Percentiles rank a stretch among this genome's conserved stretches.
Conservation (phyloP, 2,797 vertebrate species). For the Pterois miles region DNA sequence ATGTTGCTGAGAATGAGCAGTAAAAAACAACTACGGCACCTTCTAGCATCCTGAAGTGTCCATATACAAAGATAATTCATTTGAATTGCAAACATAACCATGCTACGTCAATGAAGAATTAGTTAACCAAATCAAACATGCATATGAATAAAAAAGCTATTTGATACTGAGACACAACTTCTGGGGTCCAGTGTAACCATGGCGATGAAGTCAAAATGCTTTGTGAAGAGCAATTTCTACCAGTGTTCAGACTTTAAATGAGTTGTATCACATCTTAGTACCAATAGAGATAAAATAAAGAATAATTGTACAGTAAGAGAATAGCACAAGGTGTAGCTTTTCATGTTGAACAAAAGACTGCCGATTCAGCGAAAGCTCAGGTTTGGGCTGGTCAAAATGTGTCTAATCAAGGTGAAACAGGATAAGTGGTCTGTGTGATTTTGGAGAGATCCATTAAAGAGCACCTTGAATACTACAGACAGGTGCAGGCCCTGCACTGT, state of each 20-base stretch:
- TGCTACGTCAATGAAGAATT: background rate
- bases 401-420: background rate
- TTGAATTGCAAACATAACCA: slow-evolving; percentile 13
- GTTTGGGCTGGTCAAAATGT: background rate
- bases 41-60: background rate
- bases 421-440: background rate
- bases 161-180: background rate
- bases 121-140: background rate
- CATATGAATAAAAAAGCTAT: background rate
- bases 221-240: background rate
- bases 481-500: background rate
- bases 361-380: background rate
- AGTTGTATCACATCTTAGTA: background rate
- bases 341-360: background rate
- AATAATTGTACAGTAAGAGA: background rate
- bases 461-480: slow-evolving; percentile 1
- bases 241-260: background rate
- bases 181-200: background rate
- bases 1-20: background rate
- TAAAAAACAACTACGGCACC: background rate
- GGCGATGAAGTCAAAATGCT: background rate
- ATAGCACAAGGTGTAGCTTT: background rate
- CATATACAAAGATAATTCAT: background rate
- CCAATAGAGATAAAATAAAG: background rate
- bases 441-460: background rate